A percentile compares a stretch with the other conserved stretches of the same genome.
phyloP scores from a whole-genome alignment of 1,140 invertebrate genomes.

The Bombus waltoni region DNA sequence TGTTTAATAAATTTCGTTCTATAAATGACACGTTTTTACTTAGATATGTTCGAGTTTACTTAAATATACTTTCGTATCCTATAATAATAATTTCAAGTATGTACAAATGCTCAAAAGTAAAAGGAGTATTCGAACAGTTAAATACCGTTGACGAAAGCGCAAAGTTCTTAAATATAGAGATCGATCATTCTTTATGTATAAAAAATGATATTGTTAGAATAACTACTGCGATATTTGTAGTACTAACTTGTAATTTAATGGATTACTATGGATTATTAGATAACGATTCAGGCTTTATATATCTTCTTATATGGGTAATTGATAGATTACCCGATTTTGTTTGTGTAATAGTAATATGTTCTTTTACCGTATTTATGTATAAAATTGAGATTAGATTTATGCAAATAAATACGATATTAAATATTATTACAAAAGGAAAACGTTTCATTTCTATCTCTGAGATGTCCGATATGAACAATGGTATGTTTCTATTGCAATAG shows the following conservation, averaged over 20 bases:
- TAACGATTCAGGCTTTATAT: not conserved
- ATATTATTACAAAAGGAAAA: not conserved
- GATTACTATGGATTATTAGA: constrained; percentile 38
- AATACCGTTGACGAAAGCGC: not conserved
- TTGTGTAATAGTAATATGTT: constrained; percentile 15
- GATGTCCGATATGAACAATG: not conserved
- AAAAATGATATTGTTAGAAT: constrained; percentile 20
- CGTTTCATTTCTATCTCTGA: not conserved
- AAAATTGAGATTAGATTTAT: constrained; percentile 26
- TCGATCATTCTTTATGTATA: constrained; percentile 15
- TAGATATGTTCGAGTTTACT: not conserved
- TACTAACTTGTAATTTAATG: constrained; percentile 17
- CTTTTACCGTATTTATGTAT: constrained; percentile 7
- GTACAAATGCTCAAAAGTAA: not conserved
- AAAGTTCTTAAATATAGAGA: constrained; percentile 14
- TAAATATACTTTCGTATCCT: not conserved
- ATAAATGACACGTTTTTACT: not conserved
- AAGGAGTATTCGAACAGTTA: not conserved
- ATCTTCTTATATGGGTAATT: constrained; percentile 24
- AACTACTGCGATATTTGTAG: not conserved
- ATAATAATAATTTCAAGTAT: constrained; percentile 18
- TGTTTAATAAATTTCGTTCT: not conserved
- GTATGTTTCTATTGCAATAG: constrained; percentile 1
- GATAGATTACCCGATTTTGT: constrained; percentile 31
- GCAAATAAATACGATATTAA: constrained; percentile 8